Evolutionary conservation across 1,140 invertebrate species (phyloP).

Genomic region (Scylla paramamosain): DNA sequence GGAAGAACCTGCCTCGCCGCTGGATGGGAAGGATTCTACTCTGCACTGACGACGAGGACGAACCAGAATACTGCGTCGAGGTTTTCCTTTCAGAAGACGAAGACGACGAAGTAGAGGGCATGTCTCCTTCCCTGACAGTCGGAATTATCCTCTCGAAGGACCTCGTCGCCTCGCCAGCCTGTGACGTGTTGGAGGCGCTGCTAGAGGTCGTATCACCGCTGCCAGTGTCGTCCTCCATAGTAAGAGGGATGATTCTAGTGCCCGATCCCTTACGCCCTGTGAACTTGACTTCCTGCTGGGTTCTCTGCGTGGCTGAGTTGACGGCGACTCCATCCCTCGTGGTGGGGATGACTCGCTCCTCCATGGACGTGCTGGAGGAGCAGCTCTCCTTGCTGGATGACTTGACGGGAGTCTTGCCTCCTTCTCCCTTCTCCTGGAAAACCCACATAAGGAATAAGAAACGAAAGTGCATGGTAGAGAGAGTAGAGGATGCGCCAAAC

Average conservation of each 20-base stretch:
- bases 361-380: background rate
- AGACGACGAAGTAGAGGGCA: background rate
- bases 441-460: background rate
- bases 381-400: background rate
- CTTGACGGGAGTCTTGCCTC: background rate
- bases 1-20: slow-evolving; percentile 72
- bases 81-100: background rate
- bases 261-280: slow-evolving; percentile 48
- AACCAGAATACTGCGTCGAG: background rate
- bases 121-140: slow-evolving; percentile 17
- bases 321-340: background rate
- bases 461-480: too few species aligned
- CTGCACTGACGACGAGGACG: background rate
- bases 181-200: background rate
- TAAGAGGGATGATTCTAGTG: slow-evolving; percentile 64
- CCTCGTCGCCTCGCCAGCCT: background rate
- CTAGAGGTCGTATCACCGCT: background rate
- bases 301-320: background rate
- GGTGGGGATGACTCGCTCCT: slow-evolving; percentile 60
- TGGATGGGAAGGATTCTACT: slow-evolving; percentile 73
- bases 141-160: slow-evolving; percentile 48
- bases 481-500: too few species aligned
- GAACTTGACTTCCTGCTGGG: background rate
- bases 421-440: background rate
- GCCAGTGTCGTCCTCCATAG: slow-evolving; percentile 50